These are phyloP conservation scores for Oophaga pumilio DNA, from an alignment of 2,113 vertebrate genomes.

Conservation along the genomic window DNA sequence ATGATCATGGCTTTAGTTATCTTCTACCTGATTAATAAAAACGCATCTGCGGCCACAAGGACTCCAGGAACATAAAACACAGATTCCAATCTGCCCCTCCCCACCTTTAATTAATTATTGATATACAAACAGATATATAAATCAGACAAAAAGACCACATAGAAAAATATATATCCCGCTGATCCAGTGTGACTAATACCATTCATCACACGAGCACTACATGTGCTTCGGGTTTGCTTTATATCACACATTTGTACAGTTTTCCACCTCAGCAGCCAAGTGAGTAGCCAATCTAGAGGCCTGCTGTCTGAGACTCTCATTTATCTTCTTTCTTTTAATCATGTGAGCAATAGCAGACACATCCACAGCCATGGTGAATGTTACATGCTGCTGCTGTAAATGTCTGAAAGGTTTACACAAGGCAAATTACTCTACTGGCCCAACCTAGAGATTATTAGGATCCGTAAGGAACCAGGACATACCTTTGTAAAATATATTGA, in stretches of 20 bases:
- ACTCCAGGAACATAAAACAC: no score
- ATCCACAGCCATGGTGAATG: slow-evolving; percentile 10
- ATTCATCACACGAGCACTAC: background rate
- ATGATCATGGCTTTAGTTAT: no score
- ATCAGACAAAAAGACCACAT: background rate
- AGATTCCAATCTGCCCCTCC: no score
- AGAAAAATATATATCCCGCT: background rate
- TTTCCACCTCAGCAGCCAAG: slow-evolving; percentile 24
- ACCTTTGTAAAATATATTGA: background rate
- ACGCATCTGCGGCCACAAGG: no score
- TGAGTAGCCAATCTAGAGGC: slow-evolving; percentile 17
- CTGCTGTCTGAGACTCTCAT: slow-evolving; percentile 6
- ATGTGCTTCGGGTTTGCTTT: slow-evolving; percentile 9
- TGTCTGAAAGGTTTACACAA: slow-evolving; percentile 26
- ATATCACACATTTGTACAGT: background rate
- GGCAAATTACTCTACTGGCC: background rate
- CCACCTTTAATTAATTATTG: no score
- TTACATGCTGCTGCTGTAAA: slow-evolving; percentile 9
- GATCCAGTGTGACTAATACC: background rate
- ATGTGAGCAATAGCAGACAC: slow-evolving; percentile 7
- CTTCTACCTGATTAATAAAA: no score
- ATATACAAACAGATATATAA: no score
- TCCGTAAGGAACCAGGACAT: background rate
- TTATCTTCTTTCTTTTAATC: slow-evolving; percentile 13
- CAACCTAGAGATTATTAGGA: background rate